A percentile compares a stretch with the other conserved stretches of the same genome.
phyloP scores from a whole-genome alignment of 2,888 invertebrate genomes.

The Metacarcinus magister region DNA sequence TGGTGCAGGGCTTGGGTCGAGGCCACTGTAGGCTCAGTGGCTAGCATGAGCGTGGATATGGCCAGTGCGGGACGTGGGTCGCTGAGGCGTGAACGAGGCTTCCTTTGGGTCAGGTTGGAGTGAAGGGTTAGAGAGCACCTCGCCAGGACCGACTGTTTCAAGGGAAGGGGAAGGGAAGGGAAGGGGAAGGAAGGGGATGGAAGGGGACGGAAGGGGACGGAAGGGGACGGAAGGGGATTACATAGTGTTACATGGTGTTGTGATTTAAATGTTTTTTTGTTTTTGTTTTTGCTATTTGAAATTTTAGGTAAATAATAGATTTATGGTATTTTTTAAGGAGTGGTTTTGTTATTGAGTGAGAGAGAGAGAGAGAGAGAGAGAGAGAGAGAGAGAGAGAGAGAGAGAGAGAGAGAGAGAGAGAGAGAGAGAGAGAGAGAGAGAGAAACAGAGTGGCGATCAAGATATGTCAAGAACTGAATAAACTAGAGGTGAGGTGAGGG shows the following conservation, averaged over 20 bases:
- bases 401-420: constrained; percentile 40
- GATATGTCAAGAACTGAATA: background rate
- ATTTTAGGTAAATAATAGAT: background rate
- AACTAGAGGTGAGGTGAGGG: background rate
- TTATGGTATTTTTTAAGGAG: background rate
- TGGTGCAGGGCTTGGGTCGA: background rate
- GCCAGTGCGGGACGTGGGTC: constrained; percentile 37
- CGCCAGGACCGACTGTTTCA: constrained; percentile 35
- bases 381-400: constrained; percentile 44
- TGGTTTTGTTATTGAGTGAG: background rate
- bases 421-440: constrained; percentile 4
- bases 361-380: background rate
- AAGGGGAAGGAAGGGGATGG: background rate
- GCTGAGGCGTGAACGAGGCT: constrained; percentile 42
- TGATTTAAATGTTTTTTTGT: background rate
- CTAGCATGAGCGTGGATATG: background rate
- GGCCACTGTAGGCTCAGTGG: background rate
- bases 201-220: background rate
- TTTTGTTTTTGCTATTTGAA: background rate
- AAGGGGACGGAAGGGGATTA: no score
- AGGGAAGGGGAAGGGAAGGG: background rate
- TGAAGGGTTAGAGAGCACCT: background rate
- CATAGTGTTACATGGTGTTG: no score
- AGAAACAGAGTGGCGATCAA: background rate
- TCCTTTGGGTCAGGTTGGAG: constrained; percentile 46